A percentile compares a stretch with the other conserved stretches of the same genome.
phyloP scores from a whole-genome alignment of 2,888 invertebrate species.

The Tortrix viridana region DNA sequence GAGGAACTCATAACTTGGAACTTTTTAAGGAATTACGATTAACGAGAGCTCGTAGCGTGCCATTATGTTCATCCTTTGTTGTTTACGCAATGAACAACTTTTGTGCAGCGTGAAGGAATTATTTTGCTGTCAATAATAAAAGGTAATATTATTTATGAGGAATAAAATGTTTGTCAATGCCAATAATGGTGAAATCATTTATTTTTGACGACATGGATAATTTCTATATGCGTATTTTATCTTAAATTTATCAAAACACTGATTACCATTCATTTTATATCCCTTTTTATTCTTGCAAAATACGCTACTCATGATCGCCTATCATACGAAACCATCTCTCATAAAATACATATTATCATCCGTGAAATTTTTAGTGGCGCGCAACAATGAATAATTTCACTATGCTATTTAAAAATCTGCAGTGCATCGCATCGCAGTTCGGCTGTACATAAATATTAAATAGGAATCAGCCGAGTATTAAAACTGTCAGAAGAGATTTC shows the following conservation, averaged over 20 bases:
- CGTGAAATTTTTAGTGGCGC: neutral
- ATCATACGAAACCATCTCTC: neutral
- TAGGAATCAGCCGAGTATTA: conserved; percentile 32
- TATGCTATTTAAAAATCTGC: conserved; percentile 25
- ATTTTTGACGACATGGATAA: no score
- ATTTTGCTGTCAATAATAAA: no score
- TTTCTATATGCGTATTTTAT: no score
- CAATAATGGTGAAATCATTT: no score
- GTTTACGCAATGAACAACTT: conserved; percentile 1
- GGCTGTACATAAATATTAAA: conserved; percentile 34
- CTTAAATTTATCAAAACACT: no score
- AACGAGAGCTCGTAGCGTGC: conserved; percentile 9
- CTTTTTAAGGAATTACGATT: conserved; percentile 31
- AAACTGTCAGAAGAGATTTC: conserved; percentile 34
- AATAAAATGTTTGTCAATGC: no score
- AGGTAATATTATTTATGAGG: no score
- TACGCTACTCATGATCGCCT: no score
- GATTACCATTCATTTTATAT: no score
- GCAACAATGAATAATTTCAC: conserved; percentile 22
- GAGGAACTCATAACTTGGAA: conserved; percentile 35
- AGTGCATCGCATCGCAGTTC: conserved; percentile 1
- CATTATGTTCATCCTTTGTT: conserved; percentile 9
- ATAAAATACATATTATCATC: neutral
- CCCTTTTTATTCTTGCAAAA: no score
- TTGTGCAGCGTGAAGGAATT: neutral